Evolutionary conservation across 2,113 vertebrate species (phyloP).

Genomic region (Pogona vitticeps): DNA sequence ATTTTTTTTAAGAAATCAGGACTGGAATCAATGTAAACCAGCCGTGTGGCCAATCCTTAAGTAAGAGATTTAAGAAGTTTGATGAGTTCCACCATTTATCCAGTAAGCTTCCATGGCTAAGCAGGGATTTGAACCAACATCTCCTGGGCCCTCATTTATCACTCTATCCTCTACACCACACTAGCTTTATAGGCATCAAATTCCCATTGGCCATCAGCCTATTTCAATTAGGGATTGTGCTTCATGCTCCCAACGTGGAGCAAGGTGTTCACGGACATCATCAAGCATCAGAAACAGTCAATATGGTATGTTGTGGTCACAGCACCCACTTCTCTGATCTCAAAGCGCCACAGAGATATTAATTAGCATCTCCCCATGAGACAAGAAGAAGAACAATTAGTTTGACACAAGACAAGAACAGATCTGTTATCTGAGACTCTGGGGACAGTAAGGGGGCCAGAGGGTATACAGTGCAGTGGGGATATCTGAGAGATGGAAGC

Average conservation of each 20-base stretch:
- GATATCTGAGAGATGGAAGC: conserved; percentile 33
- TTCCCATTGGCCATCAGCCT: too few relatives aligned
- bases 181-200: too few relatives aligned
- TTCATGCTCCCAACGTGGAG: background rate
- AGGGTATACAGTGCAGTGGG: background rate
- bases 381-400: rapidly evolving
- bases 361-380: background rate
- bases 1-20: too few relatives aligned
- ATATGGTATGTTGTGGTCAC: background rate
- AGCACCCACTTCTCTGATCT: background rate
- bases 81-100: too few relatives aligned
- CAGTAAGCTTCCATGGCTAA: too few relatives aligned
- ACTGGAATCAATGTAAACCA: too few relatives aligned
- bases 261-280: background rate
- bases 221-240: too few relatives aligned
- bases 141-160: too few relatives aligned
- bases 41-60: too few relatives aligned
- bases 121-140: too few relatives aligned
- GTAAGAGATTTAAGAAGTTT: too few relatives aligned
- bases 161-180: too few relatives aligned
- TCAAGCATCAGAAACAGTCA: background rate
- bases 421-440: background rate
- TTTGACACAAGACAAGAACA: background rate
- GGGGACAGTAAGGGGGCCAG: background rate
- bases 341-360: background rate